Evolutionary conservation across 2,113 vertebrate species (phyloP).

Genomic region (Colistium nudipinnis): DNA sequence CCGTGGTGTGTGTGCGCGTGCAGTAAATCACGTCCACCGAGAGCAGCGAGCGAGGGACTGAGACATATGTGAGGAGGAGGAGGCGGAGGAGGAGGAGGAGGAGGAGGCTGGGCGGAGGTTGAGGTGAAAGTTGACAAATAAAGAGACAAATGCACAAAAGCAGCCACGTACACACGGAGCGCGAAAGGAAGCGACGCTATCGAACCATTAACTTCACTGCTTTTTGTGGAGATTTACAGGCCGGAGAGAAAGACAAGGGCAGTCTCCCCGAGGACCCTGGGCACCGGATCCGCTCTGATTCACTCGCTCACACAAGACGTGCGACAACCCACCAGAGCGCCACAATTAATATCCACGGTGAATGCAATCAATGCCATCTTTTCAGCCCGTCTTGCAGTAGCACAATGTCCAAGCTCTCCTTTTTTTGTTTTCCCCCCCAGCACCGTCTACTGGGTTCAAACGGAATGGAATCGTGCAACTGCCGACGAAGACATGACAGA

Average conservation of each 20-base stretch:
- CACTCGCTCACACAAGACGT: slow-evolving; percentile 1
- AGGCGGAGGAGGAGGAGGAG: too few species aligned
- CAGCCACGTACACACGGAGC: background rate
- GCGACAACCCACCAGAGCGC: background rate
- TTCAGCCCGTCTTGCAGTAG: background rate
- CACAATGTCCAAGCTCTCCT: background rate
- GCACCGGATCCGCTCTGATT: slow-evolving; percentile 12
- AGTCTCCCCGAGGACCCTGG: slow-evolving; percentile 47
- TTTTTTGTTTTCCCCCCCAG: background rate
- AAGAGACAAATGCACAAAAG: slow-evolving; percentile 12
- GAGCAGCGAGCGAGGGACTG: slow-evolving; percentile 29
- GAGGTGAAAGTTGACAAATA: too few species aligned
- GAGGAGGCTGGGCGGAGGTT: too few species aligned
- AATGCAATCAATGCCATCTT: background rate
- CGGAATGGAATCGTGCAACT: background rate
- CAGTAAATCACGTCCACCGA: slow-evolving; percentile 56
- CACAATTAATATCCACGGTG: background rate
- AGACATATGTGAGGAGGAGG: slow-evolving; percentile 35
- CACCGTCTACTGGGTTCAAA: background rate
- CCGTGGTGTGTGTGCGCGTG: slow-evolving; percentile 7
- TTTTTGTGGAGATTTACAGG: slow-evolving; percentile 60
- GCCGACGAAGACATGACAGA: background rate
- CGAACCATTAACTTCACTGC: slow-evolving; percentile 64
- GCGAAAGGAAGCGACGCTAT: slow-evolving; percentile 33
- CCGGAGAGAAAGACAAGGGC: slow-evolving; percentile 41